phyloP scores from a whole-genome alignment of 2,113 vertebrate species.

The Ranitomeya imitator region DNA sequence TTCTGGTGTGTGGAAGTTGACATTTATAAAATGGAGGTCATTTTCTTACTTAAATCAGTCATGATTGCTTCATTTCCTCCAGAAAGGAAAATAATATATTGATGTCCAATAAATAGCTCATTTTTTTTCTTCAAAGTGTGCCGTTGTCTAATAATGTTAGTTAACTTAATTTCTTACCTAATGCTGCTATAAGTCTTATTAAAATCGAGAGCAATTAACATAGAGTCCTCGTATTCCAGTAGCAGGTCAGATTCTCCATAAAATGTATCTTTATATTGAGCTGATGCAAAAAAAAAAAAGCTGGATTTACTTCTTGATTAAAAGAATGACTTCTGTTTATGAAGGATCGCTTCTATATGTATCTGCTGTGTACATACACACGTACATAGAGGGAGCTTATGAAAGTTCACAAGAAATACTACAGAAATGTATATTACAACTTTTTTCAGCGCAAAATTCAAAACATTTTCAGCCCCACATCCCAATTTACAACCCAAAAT shows the following conservation, averaged over 20 bases:
- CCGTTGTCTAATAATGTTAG: background rate
- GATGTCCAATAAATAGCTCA: conserved; percentile 11
- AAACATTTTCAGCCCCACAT: too few species aligned
- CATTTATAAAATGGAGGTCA: conserved; percentile 37
- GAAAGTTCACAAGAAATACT: background rate
- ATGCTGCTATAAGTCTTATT: background rate
- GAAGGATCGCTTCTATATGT: background rate
- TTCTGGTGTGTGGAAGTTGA: conserved; percentile 16
- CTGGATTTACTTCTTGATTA: background rate
- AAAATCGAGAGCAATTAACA: background rate
- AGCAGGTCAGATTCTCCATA: background rate
- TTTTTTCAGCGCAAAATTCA: too few species aligned
- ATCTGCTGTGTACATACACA: background rate
- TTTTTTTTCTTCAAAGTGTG: conserved; percentile 17
- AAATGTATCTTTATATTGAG: background rate
- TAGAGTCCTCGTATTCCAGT: background rate
- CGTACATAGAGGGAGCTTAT: background rate
- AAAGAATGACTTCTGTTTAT: background rate
- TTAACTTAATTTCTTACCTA: background rate
- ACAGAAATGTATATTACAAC: too few species aligned
- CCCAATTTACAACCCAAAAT: too few species aligned
- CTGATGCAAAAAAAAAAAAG: background rate
- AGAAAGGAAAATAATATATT: conserved; percentile 21
- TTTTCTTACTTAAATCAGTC: conserved; percentile 18
- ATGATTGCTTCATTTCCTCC: background rate